Evolutionary conservation across 23 tunicate genomes (phyloP).

Genomic region (Trididemnum miniatum): DNA sequence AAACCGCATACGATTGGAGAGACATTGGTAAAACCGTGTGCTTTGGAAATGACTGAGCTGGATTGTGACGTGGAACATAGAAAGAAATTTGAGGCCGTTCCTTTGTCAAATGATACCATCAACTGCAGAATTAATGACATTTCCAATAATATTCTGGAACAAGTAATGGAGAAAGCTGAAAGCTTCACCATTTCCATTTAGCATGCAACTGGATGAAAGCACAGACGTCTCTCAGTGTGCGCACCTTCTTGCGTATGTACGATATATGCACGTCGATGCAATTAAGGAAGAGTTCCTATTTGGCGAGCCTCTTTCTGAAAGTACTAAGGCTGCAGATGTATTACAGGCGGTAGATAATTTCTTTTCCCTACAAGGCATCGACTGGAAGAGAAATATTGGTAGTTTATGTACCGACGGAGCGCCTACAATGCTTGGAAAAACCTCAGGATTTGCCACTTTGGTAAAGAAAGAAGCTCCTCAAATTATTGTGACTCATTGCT

Average conservation of each 20-base stretch:
- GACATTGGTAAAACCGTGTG: conserved; percentile 12
- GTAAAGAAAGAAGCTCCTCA: conserved; percentile 11
- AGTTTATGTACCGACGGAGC: conserved; percentile 36
- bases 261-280: conserved; percentile 25
- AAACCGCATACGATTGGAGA: neutral
- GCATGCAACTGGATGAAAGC: conserved; percentile 14
- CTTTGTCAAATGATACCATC: conserved; percentile 33
- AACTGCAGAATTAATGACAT: conserved; percentile 10
- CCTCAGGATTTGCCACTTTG: conserved; percentile 27
- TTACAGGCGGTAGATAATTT: conserved; percentile 10
- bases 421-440: conserved; percentile 15
- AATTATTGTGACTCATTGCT: neutral
- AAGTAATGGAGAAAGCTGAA: conserved; percentile 6
- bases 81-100: neutral
- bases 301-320: conserved; percentile 41
- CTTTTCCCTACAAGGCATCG: conserved; percentile 11
- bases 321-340: conserved; percentile 15
- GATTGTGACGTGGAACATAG: neutral
- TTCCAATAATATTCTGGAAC: neutral
- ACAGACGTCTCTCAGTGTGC: conserved; percentile 21
- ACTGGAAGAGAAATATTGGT: conserved; percentile 27
- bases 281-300: conserved; percentile 37
- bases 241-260: conserved; percentile 19
- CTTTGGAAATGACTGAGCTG: neutral
- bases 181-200: conserved; percentile 12